phyloP scores from a whole-genome alignment of 2,797 vertebrate species.

The Rhabdomys pumilio region DNA sequence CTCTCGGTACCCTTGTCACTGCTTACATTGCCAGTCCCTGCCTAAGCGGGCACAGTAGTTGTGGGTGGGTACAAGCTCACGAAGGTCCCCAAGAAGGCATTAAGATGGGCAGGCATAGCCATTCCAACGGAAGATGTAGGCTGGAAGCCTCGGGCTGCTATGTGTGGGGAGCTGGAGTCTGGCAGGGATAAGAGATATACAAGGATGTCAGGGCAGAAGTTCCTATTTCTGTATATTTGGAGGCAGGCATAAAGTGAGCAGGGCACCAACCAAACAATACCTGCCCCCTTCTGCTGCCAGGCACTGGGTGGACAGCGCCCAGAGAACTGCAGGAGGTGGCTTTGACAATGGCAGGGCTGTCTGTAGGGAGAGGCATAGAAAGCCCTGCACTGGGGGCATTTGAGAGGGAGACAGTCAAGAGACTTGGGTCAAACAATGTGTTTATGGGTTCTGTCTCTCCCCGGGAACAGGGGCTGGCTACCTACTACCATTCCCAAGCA shows the following conservation, averaged over 20 bases:
- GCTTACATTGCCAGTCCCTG: neutral
- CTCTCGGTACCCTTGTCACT: neutral
- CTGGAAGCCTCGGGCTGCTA: neutral
- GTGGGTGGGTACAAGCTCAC: neutral
- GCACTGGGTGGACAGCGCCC: neutral
- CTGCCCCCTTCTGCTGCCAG: neutral
- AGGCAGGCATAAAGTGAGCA: neutral
- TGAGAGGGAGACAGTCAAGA: neutral
- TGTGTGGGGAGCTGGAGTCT: neutral
- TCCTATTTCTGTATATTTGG: neutral
- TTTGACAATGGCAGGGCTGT: neutral
- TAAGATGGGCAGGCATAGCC: fast-evolving
- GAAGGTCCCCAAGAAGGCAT: neutral
- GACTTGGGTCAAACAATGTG: neutral
- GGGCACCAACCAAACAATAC: neutral
- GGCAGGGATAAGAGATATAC: neutral
- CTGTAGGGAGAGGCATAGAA: no score
- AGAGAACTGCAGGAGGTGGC: neutral
- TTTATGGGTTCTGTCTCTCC: neutral
- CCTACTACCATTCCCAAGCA: neutral
- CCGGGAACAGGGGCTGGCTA: neutral
- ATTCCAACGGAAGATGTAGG: neutral
- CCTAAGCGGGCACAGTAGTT: neutral
- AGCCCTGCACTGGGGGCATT: neutral
- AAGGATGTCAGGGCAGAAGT: neutral